Percentiles rank a stretch among this genome's conserved stretches.
Evolutionary conservation across 2,888 invertebrate genomes (phyloP).

Genomic region (Oligia strigilis): DNA sequence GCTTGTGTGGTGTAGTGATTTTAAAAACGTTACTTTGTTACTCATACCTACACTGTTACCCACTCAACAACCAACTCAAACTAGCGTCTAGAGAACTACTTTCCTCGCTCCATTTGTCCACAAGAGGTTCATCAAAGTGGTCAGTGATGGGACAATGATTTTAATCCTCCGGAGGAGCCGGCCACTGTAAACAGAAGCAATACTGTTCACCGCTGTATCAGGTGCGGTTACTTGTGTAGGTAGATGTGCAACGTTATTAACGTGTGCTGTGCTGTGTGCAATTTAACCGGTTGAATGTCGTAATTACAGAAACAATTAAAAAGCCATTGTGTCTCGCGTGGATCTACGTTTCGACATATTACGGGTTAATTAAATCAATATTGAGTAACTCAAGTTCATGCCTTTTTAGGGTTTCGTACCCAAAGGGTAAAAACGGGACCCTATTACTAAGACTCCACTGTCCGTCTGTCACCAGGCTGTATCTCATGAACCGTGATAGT

Average conservation of each 20-base stretch:
- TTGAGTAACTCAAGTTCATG: too few relatives aligned
- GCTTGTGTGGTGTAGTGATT: neutral
- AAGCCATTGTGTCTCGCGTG: too few relatives aligned
- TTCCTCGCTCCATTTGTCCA: slow-evolving; percentile 46
- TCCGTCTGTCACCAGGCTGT: too few relatives aligned
- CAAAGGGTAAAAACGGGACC: too few relatives aligned
- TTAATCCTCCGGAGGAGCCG: slow-evolving; percentile 43
- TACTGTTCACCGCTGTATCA: slow-evolving; percentile 11
- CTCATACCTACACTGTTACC: neutral
- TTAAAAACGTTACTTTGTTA: neutral
- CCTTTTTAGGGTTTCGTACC: too few relatives aligned
- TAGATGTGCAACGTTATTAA: neutral
- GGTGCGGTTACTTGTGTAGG: neutral
- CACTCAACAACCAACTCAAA: neutral
- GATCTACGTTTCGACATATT: too few relatives aligned
- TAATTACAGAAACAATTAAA: too few relatives aligned
- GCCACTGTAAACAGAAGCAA: slow-evolving; percentile 8
- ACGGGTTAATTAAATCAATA: too few relatives aligned
- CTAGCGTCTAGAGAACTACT: slow-evolving; percentile 36
- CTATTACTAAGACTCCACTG: too few relatives aligned
- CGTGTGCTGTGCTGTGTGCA: neutral
- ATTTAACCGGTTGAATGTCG: too few relatives aligned
- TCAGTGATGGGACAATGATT: slow-evolving; percentile 53
- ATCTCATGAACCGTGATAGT: too few relatives aligned
- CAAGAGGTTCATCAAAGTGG: slow-evolving; percentile 55